Evolutionary conservation across 1,140 invertebrate genomes (phyloP).

Genomic region (Pogonognathellus flavescens): DNA sequence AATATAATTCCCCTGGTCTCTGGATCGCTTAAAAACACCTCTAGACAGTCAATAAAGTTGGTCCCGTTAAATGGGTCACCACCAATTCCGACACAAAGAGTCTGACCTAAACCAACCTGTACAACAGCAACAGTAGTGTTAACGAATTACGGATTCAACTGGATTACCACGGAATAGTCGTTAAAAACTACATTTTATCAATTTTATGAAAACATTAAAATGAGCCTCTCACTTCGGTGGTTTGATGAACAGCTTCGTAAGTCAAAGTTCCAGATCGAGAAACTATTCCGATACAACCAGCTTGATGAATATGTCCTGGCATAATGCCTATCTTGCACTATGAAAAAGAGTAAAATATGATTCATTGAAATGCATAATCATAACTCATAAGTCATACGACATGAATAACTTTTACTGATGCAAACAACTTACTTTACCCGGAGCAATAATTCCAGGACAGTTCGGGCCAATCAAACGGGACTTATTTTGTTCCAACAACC

Average conservation of each 20-base stretch:
- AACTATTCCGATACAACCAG: slow-evolving; percentile 94
- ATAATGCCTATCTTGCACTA: slow-evolving; percentile 99
- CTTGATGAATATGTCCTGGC: slow-evolving; percentile 97
- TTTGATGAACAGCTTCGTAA: slow-evolving; percentile 99
- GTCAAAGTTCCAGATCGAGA: slow-evolving; percentile 98
- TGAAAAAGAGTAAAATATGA: no score
- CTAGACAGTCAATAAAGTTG: slow-evolving; percentile 98
- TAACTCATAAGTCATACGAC: no score
- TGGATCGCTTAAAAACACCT: slow-evolving; percentile 94
- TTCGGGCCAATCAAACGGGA: slow-evolving; percentile 96
- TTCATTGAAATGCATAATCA: no score
- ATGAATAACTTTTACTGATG: no score
- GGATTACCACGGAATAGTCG: no score
- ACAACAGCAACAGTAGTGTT: no score
- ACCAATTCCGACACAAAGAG: slow-evolving; percentile 97
- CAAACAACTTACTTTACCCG: slow-evolving; percentile 78
- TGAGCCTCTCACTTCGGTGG: slow-evolving; percentile 83
- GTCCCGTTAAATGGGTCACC: slow-evolving; percentile 99
- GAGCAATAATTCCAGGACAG: slow-evolving; percentile 98
- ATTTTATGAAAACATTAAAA: background rate
- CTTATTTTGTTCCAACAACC: slow-evolving; percentile 88
- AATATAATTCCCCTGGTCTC: slow-evolving; percentile 96
- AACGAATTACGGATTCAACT: no score
- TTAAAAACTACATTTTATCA: no score
- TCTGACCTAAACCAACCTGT: slow-evolving; percentile 94